These are phyloP conservation scores for Daphoenositta chrysoptera DNA, from an alignment of 2,113 vertebrate species.

Conservation along the genomic window DNA sequence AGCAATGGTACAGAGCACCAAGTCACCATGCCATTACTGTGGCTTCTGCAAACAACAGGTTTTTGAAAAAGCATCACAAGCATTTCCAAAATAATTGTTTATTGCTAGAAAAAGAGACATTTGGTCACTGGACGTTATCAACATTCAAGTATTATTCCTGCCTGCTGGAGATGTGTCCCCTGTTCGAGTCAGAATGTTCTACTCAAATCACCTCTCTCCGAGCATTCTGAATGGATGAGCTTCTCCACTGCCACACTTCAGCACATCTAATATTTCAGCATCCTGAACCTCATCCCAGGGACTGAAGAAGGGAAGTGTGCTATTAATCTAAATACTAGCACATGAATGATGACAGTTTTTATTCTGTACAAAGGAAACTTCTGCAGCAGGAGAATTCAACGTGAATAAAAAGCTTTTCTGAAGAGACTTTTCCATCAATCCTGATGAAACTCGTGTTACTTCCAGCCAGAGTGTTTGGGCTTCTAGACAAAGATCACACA, in stretches of 20 bases:
- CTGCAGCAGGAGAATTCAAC: neutral
- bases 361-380: neutral
- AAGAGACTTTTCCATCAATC: neutral
- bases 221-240: neutral
- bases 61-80: neutral
- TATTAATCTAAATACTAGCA: neutral
- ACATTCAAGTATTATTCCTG: neutral
- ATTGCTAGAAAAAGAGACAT: neutral
- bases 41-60: neutral
- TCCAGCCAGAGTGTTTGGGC: neutral
- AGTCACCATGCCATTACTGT: neutral
- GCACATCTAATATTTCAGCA: neutral
- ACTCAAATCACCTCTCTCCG: rapidly evolving
- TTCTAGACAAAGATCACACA: neutral
- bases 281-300: neutral
- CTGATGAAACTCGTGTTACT: neutral
- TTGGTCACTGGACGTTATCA: neutral
- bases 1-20: neutral
- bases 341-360: neutral
- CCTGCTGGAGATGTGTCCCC: neutral
- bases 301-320: neutral
- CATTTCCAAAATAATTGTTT: neutral
- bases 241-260: neutral
- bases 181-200: neutral
- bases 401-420: neutral